Evolutionary conservation across 2,797 vertebrate species (phyloP).

Genomic region (Rhinoraja longicauda): DNA sequence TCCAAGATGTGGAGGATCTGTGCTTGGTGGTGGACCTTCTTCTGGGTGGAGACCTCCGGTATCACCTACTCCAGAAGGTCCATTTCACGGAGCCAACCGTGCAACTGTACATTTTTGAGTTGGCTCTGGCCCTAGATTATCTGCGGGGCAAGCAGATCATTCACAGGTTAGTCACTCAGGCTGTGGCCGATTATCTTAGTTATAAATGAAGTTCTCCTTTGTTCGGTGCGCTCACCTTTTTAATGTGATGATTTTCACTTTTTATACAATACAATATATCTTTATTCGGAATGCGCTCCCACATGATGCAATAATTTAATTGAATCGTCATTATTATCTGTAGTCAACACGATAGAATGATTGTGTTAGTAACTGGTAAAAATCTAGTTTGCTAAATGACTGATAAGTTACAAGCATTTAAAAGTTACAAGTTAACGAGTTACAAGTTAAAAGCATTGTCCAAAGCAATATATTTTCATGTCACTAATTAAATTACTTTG

Average conservation of each 20-base stretch:
- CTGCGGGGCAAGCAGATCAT: conserved; percentile 80
- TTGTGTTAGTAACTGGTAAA: not conserved
- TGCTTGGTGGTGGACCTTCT: conserved; percentile 98
- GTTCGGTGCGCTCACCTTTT: not conserved
- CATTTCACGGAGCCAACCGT: conserved; percentile 82
- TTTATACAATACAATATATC: too few relatives aligned
- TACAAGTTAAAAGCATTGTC: not conserved
- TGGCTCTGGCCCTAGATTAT: conserved; percentile 87
- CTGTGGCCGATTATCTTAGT: not conserved
- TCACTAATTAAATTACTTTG: not conserved
- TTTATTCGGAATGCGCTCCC: too few relatives aligned
- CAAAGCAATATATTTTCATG: too few relatives aligned
- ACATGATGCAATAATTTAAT: too few relatives aligned
- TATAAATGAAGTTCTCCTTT: not conserved
- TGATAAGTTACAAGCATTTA: too few relatives aligned
- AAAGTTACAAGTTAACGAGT: too few relatives aligned
- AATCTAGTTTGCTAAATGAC: too few relatives aligned
- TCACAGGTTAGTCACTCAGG: conserved; percentile 72
- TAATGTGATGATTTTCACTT: too few relatives aligned
- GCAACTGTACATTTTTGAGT: conserved; percentile 85
- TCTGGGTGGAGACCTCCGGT: conserved; percentile 89
- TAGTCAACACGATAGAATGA: not conserved
- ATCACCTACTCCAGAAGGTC: conserved; percentile 89
- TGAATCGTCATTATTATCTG: too few relatives aligned
- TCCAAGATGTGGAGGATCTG: conserved; percentile 98